These are phyloP conservation scores for Falcunculus frontatus DNA, from an alignment of 2,113 vertebrate species.

Conservation along the genomic window DNA sequence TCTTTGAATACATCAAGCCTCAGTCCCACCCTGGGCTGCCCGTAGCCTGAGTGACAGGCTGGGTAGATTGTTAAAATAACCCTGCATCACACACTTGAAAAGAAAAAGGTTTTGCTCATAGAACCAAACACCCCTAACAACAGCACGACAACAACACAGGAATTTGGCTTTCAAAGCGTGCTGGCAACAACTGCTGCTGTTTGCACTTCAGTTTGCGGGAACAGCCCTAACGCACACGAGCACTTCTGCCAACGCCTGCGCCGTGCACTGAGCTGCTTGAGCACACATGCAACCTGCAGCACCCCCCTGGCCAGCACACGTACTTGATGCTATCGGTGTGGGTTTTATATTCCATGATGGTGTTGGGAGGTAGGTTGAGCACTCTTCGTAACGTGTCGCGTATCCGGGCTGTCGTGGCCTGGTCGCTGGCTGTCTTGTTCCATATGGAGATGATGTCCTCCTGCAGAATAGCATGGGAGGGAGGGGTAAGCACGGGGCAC, in stretches of 20 bases:
- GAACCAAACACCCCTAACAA: background rate
- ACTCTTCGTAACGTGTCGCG: slow-evolving; percentile 80
- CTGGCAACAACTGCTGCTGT: background rate
- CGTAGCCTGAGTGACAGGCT: background rate
- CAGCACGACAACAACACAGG: background rate
- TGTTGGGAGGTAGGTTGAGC: slow-evolving; percentile 86
- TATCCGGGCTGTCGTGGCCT: slow-evolving; percentile 82
- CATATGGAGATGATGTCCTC: slow-evolving; percentile 86
- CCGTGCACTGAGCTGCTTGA: background rate
- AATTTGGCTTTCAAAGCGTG: background rate
- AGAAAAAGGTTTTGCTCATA: background rate
- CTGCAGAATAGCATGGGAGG: background rate
- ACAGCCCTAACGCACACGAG: background rate
- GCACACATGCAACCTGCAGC: background rate
- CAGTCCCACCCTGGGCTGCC: background rate
- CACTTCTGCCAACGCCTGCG: background rate
- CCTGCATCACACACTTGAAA: background rate
- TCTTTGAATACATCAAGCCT: background rate
- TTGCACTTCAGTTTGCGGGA: background rate
- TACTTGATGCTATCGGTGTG: slow-evolving; percentile 88
- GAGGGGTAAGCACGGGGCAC: background rate
- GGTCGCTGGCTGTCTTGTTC: slow-evolving; percentile 86
- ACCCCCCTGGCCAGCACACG: slow-evolving; percentile 46
- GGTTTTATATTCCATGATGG: slow-evolving; percentile 86
- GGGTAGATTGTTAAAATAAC: background rate